Percentiles rank a stretch among this genome's conserved stretches.
These are phyloP conservation scores for Brachypodius melanocephalos DNA, from an alignment of 2,113 vertebrate genomes.

Conservation along the genomic window DNA sequence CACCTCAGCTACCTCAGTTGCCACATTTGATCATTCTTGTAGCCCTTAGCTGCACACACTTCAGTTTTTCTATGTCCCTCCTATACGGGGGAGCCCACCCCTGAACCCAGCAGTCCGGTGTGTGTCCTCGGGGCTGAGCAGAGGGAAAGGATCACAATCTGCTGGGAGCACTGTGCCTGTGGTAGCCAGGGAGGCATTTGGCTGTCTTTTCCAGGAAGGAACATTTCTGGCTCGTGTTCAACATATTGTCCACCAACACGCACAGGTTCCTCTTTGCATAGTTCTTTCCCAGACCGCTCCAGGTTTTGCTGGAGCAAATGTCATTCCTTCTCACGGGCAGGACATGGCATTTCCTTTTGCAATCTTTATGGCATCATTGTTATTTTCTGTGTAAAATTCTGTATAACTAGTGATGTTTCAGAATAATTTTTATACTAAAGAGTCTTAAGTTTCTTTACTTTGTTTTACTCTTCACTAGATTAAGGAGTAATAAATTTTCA, in stretches of 20 bases:
- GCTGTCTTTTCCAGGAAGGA: not conserved
- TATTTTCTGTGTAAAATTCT: not conserved
- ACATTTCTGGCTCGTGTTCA: not conserved
- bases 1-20: not conserved
- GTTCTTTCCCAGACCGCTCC: not conserved
- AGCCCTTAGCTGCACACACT: not conserved
- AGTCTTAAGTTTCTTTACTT: not conserved
- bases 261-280: not conserved
- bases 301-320: not conserved
- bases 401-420: not conserved
- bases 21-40: not conserved
- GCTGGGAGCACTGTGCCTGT: not conserved
- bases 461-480: not conserved
- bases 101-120: not conserved
- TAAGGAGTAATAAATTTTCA: not conserved
- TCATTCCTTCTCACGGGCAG: not conserved
- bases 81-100: not conserved
- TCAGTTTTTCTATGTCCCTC: not conserved
- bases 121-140: not conserved
- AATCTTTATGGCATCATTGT: not conserved
- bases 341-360: not conserved
- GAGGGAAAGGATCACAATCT: not conserved
- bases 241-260: accelerated
- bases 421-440: not conserved
- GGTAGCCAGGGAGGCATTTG: not conserved